These are phyloP conservation scores for Limonius californicus DNA, from an alignment of 1,140 invertebrate genomes.

Conservation along the genomic window DNA sequence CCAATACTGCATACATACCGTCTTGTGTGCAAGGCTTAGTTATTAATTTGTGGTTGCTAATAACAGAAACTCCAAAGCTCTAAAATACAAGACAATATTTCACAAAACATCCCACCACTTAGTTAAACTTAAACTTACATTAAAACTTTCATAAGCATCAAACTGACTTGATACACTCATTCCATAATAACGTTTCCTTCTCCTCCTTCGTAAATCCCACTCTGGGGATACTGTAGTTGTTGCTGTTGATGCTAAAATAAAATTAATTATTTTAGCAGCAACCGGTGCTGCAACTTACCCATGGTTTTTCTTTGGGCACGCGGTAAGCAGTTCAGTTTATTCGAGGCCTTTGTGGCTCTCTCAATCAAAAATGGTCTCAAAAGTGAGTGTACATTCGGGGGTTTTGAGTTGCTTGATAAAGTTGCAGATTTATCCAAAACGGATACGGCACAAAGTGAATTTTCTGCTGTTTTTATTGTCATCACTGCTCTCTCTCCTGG, in stretches of 20 bases:
- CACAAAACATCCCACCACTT: too few relatives aligned
- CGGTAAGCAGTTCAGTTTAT: constrained; percentile 26
- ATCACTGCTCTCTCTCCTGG: constrained; percentile 54
- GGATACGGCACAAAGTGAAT: constrained; percentile 57
- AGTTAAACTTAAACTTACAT: constrained; percentile 31
- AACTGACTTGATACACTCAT: constrained; percentile 29
- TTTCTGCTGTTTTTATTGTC: constrained; percentile 51
- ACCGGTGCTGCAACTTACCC: constrained; percentile 26
- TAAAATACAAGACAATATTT: too few relatives aligned
- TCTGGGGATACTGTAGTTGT: not conserved
- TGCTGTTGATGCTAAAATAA: not conserved
- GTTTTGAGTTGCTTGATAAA: constrained; percentile 23
- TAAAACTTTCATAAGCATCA: constrained; percentile 37
- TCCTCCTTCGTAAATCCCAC: not conserved
- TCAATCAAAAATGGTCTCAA: constrained; percentile 28
- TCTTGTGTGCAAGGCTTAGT: constrained; percentile 38
- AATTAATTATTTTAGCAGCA: not conserved
- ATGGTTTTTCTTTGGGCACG: constrained; percentile 22
- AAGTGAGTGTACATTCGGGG: constrained; percentile 21
- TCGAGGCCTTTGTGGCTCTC: constrained; percentile 20
- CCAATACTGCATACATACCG: too few relatives aligned
- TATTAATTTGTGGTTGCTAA: constrained; percentile 37
- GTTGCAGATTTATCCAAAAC: constrained; percentile 59
- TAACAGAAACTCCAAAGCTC: constrained; percentile 34
- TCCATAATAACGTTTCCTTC: not conserved